Evolutionary conservation across 2,888 invertebrate genomes (phyloP), one percentile per base, ranked within the genome.

Genomic region (Pterostichus madidus): DNA sequence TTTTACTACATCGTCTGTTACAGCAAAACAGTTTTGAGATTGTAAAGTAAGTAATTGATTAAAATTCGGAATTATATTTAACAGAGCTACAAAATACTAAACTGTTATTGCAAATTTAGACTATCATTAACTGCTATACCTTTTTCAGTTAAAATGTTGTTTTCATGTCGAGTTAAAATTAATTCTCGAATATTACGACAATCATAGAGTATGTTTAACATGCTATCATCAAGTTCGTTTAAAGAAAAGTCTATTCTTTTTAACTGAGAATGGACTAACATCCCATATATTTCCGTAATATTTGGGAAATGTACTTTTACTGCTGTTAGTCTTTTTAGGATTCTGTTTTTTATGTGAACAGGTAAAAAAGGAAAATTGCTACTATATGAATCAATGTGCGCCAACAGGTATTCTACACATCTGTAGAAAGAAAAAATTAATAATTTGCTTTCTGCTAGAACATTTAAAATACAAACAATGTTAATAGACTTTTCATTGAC

Each of bases 1-100:
- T 85, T 90, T 90, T 83, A 94, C 83, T 24, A 93, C 91, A 0
- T 89, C 88, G 85, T 94, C 92, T 0, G 90, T 91, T 17, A 94
- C 91, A 79, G 90, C 86, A 83, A 83, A 83, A 84, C 89, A 89
- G 79, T 88, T 85, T 17, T 85, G 84, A 13, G 89, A 83, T 80
- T 86, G 85, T 39, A 90, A 84, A 15, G 85, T 79, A 64, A 85
- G 73, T 76, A 90, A 84, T 52, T 86, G 85, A 64, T 85, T 83
- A 13, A 88, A 85, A 71, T 86, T 84, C 49, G 86, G 85, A 35
- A 90, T 85, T 32, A 89, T 85, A 35, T 86, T 84, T 24, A 87
- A 71, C 64, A 90, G 85, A 52, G 87, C 90, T 90, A 82, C 6
- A 86, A 86, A 53, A 75, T 83, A 85, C 85, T 39, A 80, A 84